Evolutionary conservation across 2,113 vertebrate genomes (phyloP), one percentile per base, ranked within the genome.

Genomic region (Caretta caretta): DNA sequence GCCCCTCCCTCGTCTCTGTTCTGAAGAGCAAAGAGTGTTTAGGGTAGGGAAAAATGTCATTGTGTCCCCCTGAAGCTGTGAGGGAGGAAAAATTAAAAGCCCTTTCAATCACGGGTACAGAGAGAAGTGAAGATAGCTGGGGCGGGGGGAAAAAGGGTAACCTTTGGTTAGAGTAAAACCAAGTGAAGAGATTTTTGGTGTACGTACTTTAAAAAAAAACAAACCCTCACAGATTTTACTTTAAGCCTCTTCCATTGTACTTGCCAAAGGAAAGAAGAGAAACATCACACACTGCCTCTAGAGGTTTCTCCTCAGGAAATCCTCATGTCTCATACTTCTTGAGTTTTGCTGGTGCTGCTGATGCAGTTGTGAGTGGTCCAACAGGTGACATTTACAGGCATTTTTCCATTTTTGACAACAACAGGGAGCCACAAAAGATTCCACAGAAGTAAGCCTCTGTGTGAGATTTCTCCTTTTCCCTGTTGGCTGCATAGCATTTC

Each of bases 191-290:
- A 90, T 90, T 82, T 86, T 69, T 5, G 87, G n/a, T 3, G 83
- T 29, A 6, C 5, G 20, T 12, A 49, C 50, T 88, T 90, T 78
- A 56, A 31, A 0, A 12, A 80, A 57, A 42, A 42, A 42, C 5
- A 29, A 59, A 59, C 25, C 11, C 27, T 25, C 79, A 50, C 86
- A 49, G 1, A 0, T 93, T 96, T 95, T 93, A 51, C 93, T 93
- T 93, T 51, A 87, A 94, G 84, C 69, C 69, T 84, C 59, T 87
- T 94, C 83, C n/a, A 69, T 1, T 49, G n/a, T 89, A 87, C 59
- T 89, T 89, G 90, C 88, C 91, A 96, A 95, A 86, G 76, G 69
- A 75, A 97, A 85, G 93, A 93, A 48, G 17, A 97, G 85, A 96
- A 94, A 89, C 83, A 62, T 92, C 91, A 50, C 69, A 80, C 0